These are phyloP conservation scores for Sclerurus mexicanus DNA, from an alignment of 2,113 vertebrate genomes.

Conservation along the genomic window DNA sequence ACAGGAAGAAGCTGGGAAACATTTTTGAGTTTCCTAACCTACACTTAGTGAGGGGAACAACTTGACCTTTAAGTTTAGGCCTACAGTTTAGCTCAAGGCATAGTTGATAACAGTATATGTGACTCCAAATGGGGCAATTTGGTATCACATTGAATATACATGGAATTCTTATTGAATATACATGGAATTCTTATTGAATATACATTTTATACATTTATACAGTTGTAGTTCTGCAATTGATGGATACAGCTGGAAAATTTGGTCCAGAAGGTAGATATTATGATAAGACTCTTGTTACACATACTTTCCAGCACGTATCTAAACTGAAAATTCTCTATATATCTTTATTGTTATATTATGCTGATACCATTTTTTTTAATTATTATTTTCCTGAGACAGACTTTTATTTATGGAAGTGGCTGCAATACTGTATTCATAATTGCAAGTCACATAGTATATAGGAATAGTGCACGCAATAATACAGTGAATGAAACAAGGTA, in stretches of 20 bases:
- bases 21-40: neutral
- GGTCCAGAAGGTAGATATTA: neutral
- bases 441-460: neutral
- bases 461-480: neutral
- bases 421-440: neutral
- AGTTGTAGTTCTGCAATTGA: neutral
- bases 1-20: neutral
- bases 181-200: neutral
- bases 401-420: neutral
- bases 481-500: neutral
- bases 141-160: neutral
- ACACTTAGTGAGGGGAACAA: neutral
- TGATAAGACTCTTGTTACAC: neutral
- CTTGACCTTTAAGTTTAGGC: neutral
- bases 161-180: neutral
- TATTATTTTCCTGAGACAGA: neutral
- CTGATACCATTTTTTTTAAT: neutral
- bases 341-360: neutral
- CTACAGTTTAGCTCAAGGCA: neutral
- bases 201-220: neutral
- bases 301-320: neutral
- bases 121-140: neutral
- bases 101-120: neutral
- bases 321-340: neutral
- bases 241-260: neutral